These are phyloP conservation scores for Turritopsis rubra DNA, from an alignment of 30 jellyfish, hydroid and myxozoan species.

Conservation along the genomic window DNA sequence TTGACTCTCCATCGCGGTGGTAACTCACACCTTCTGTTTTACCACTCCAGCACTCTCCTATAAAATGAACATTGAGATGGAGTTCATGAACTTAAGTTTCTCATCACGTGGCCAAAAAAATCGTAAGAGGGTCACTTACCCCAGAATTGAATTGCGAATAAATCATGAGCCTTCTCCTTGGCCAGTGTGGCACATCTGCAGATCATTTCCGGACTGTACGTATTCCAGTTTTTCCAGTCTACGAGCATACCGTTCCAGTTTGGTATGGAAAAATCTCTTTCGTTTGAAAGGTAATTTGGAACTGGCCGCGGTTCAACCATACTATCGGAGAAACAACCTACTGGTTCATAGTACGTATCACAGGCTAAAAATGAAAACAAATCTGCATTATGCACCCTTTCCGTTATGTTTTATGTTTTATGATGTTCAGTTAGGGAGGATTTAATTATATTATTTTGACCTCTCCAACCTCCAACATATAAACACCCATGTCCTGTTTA, in stretches of 20 bases:
- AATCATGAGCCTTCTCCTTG: slow-evolving; percentile 28
- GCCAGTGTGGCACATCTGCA: slow-evolving; percentile 74
- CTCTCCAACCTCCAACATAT: no score
- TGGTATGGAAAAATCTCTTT: slow-evolving; percentile 43
- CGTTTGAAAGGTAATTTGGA: slow-evolving; percentile 63
- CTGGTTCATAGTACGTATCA: slow-evolving; percentile 52
- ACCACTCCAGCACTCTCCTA: slow-evolving; percentile 88
- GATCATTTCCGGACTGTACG: slow-evolving; percentile 48
- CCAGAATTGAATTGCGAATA: slow-evolving; percentile 58
- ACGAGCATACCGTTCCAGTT: slow-evolving; percentile 60
- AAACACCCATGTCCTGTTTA: no score
- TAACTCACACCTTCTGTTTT: slow-evolving; percentile 3
- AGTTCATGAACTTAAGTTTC: neutral
- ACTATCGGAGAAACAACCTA: slow-evolving; percentile 54
- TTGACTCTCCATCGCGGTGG: slow-evolving; percentile 45
- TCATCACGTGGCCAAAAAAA: neutral
- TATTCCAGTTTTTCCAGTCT: slow-evolving; percentile 80
- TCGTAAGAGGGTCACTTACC: slow-evolving; percentile 32
- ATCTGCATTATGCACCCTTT: no score
- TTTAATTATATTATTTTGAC: no score
- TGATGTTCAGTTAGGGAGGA: no score
- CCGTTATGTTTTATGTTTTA: no score
- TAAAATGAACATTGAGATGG: neutral
- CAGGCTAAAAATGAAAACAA: slow-evolving; percentile 39
- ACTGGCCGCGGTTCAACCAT: slow-evolving; percentile 49